These are phyloP conservation scores for Prosopocoilus inquinatus DNA, from an alignment of 2,888 invertebrate genomes.

Conservation along the genomic window DNA sequence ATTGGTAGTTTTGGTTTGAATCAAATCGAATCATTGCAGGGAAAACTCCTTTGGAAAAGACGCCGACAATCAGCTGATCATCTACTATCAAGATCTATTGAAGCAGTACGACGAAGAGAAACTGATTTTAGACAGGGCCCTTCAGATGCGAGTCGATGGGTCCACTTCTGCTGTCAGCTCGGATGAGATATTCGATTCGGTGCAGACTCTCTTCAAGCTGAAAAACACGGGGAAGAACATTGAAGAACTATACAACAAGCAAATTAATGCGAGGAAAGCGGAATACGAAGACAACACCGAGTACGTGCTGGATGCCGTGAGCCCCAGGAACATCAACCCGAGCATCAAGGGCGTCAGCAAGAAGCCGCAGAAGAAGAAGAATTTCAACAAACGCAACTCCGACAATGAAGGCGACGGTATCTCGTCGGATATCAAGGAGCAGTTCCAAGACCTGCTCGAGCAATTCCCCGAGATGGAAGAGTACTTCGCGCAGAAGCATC, in stretches of 20 bases:
- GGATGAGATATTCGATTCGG: constrained; percentile 14
- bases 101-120: constrained; percentile 26
- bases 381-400: not conserved
- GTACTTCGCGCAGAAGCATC: not conserved
- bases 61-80: constrained; percentile 13
- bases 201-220: constrained; percentile 22
- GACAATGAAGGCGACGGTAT: not conserved
- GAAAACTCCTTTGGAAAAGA: constrained; percentile 21
- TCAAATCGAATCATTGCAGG: constrained; percentile 20
- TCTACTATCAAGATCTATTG: constrained; percentile 21
- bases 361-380: not conserved
- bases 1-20: not conserved
- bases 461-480: not conserved
- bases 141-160: not conserved
- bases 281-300: constrained; percentile 33
- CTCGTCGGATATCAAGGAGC: not conserved
- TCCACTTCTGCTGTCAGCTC: constrained; percentile 11
- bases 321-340: not conserved
- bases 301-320: constrained; percentile 8
- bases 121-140: constrained; percentile 17
- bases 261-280: constrained; percentile 4
- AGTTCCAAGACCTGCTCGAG: not conserved
- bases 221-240: constrained; percentile 24
- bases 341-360: not conserved
- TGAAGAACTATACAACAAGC: constrained; percentile 20